These are phyloP conservation scores for Trichonephila inaurata DNA, from an alignment of 1,140 invertebrate genomes.

Conservation along the genomic window DNA sequence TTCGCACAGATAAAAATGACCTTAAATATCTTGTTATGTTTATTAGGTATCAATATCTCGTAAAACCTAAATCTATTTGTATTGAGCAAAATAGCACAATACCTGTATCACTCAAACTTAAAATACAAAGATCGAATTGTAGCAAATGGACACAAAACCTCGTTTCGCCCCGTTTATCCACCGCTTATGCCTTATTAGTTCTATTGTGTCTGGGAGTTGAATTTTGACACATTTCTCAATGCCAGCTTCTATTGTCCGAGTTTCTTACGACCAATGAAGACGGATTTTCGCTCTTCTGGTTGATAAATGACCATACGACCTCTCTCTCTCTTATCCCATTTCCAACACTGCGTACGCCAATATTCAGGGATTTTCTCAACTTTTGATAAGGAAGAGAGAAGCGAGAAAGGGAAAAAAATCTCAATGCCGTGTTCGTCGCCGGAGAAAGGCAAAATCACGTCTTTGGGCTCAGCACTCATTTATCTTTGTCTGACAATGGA, in stretches of 20 bases:
- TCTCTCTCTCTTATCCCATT: slow-evolving; percentile 57
- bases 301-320: slow-evolving; percentile 47
- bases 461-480: slow-evolving; percentile 49
- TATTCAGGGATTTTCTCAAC: slow-evolving; percentile 54
- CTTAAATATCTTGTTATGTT: no score
- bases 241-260: slow-evolving; percentile 38
- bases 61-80: no score
- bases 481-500: slow-evolving; percentile 65
- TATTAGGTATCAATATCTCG: no score
- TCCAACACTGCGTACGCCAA: slow-evolving; percentile 46
- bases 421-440: slow-evolving; percentile 48
- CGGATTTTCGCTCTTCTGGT: slow-evolving; percentile 42
- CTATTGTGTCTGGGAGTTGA: not conserved
- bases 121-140: not conserved
- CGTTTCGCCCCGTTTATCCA: not conserved
- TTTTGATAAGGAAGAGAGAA: slow-evolving; percentile 50
- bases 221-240: slow-evolving; percentile 4
- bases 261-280: slow-evolving; percentile 45
- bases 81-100: no score
- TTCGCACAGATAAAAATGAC: no score
- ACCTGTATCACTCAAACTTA: no score
- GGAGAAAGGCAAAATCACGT: slow-evolving; percentile 48
- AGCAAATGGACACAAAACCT: not conserved
- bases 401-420: not conserved
- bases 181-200: not conserved